Percentiles rank a stretch among this genome's conserved stretches.
phyloP scores from a whole-genome alignment of 2,888 invertebrate species.

The Reticulitermes lucifugus region DNA sequence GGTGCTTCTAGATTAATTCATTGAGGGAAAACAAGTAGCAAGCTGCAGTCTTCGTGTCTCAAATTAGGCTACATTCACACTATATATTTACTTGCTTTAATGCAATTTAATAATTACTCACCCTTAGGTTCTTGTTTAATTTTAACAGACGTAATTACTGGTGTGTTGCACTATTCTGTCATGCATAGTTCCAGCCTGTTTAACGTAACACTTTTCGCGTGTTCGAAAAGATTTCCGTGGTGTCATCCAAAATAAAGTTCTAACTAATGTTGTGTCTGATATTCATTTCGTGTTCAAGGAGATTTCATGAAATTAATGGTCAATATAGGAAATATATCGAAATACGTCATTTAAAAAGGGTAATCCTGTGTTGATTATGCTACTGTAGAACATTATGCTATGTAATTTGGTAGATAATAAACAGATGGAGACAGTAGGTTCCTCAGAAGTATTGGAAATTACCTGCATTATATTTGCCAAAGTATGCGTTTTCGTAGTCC shows the following conservation, averaged over 20 bases:
- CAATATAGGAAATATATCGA: too few relatives aligned
- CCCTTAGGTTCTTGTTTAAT: neutral
- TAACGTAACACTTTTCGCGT: neutral
- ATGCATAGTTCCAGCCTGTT: constrained; percentile 7
- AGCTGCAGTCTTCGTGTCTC: neutral
- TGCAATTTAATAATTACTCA: constrained; percentile 16
- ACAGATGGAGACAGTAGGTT: too few relatives aligned
- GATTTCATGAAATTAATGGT: too few relatives aligned
- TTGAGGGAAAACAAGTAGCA: neutral
- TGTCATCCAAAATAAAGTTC: neutral
- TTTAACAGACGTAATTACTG: neutral
- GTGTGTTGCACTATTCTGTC: neutral
- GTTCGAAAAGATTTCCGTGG: neutral
- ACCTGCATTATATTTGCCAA: too few relatives aligned
- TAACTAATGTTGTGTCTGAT: too few relatives aligned
- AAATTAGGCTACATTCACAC: neutral
- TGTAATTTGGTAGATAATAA: too few relatives aligned
- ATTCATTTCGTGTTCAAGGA: too few relatives aligned
- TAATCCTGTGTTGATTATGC: too few relatives aligned
- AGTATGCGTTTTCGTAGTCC: too few relatives aligned
- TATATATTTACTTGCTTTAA: neutral
- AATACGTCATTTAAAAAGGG: too few relatives aligned
- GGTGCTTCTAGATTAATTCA: neutral
- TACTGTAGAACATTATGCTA: too few relatives aligned
- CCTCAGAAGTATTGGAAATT: too few relatives aligned